These are phyloP conservation scores for Candoia aspera DNA, from an alignment of 2,113 vertebrate genomes.

Conservation along the genomic window DNA sequence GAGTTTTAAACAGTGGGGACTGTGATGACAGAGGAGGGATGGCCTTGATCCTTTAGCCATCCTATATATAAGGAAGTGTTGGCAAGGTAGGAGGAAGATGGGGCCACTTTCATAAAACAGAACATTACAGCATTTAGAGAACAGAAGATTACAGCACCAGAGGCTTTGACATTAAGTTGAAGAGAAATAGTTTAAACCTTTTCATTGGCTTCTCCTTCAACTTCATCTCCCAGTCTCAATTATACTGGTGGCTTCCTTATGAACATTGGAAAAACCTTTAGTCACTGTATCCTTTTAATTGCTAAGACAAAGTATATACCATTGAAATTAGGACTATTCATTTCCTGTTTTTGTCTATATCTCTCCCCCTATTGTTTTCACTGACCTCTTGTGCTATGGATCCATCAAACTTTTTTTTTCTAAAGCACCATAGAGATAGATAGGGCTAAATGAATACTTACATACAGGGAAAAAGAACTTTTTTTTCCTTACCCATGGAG, in stretches of 20 bases:
- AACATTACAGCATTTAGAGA: neutral
- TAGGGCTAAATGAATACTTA: neutral
- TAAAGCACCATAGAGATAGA: neutral
- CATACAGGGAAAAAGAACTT: neutral
- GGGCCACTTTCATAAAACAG: neutral
- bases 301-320: neutral
- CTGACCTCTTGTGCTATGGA: neutral
- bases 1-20: neutral
- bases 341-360: neutral
- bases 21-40: neutral
- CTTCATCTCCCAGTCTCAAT: neutral
- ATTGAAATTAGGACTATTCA: neutral
- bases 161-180: neutral
- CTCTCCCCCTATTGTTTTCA: neutral
- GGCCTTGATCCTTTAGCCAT: neutral
- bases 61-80: neutral
- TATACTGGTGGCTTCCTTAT: neutral
- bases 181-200: neutral
- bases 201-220: neutral
- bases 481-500: conserved; percentile 88
- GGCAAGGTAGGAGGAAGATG: neutral
- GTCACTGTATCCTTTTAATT: neutral
- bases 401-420: neutral
- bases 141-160: neutral
- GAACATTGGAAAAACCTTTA: neutral